Evolutionary conservation across 2,797 vertebrate genomes (phyloP).

Genomic region (Argentina silus): DNA sequence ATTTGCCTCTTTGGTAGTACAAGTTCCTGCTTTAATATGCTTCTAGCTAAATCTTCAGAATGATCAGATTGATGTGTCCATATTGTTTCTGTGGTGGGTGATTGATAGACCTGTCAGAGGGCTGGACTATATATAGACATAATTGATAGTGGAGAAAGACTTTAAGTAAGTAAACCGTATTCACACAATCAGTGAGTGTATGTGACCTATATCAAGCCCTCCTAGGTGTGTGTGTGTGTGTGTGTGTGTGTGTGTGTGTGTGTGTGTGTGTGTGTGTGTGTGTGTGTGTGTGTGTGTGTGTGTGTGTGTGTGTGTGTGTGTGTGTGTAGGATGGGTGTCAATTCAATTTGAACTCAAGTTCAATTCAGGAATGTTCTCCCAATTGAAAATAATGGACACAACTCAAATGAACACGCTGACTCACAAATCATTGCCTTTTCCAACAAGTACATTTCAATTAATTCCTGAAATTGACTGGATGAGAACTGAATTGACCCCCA

Average conservation of each 20-base stretch:
- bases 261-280: neutral
- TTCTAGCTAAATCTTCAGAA: constrained; percentile 55
- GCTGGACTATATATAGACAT: neutral
- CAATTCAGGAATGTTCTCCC: neutral
- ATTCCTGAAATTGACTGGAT: neutral
- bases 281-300: neutral
- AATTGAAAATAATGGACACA: too few species aligned
- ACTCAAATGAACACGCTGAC: too few species aligned
- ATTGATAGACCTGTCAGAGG: constrained; percentile 20
- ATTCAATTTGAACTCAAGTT: constrained; percentile 35
- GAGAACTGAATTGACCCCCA: constrained; percentile 48
- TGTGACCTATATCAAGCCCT: constrained; percentile 46
- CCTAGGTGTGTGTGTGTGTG: neutral
- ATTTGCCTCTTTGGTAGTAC: constrained; percentile 26
- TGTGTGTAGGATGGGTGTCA: constrained; percentile 29
- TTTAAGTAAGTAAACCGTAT: too few species aligned
- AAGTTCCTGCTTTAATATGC: constrained; percentile 56
- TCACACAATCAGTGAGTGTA: neutral
- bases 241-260: neutral
- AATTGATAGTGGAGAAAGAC: too few species aligned
- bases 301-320: neutral
- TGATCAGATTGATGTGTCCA: constrained; percentile 34
- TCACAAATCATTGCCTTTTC: neutral
- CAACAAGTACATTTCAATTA: neutral
- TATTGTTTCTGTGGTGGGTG: constrained; percentile 24